These are phyloP conservation scores for Esox masquinongy DNA, from an alignment of 2,797 vertebrate genomes.

Conservation along the genomic window DNA sequence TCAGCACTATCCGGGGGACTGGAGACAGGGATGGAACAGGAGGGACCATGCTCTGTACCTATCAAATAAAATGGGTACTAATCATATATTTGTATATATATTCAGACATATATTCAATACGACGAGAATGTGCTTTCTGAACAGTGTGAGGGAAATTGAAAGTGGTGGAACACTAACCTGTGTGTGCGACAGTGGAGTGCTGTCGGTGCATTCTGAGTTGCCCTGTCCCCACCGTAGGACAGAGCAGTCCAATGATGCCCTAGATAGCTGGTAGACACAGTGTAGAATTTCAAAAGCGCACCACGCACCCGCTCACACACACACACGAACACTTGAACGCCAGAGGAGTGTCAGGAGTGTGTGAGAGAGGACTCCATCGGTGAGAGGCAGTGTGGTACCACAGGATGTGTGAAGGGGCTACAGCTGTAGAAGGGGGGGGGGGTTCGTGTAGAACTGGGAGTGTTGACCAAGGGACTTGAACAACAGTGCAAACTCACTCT, in stretches of 20 bases:
- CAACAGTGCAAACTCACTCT: background rate
- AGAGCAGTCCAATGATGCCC: slow-evolving; percentile 18
- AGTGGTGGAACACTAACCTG: slow-evolving; percentile 23
- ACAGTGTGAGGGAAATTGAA: slow-evolving; percentile 8
- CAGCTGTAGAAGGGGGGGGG: background rate
- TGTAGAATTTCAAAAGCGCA: slow-evolving; percentile 27
- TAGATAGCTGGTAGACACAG: slow-evolving; percentile 43
- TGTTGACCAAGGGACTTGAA: background rate
- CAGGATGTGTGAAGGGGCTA: slow-evolving; percentile 6
- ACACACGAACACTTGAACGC: slow-evolving; percentile 5
- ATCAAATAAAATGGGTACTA: slow-evolving; percentile 60
- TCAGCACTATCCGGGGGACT: slow-evolving; percentile 83
- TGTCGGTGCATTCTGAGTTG: background rate
- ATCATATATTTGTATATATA: slow-evolving; percentile 22
- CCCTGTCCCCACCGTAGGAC: slow-evolving; percentile 12
- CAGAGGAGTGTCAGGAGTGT: slow-evolving; percentile 9
- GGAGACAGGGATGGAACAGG: slow-evolving; percentile 45
- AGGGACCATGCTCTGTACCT: slow-evolving; percentile 55
- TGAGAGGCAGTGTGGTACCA: background rate
- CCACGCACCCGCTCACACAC: slow-evolving; percentile 1
- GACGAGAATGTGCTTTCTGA: background rate
- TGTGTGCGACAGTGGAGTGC: background rate
- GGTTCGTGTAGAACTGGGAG: background rate
- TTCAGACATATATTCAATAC: background rate
- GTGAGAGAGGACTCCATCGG: background rate